Base-by-base conservation (phyloP, 2,888 invertebrate genomes). In the Leptopterna dolabrata region DNA sequence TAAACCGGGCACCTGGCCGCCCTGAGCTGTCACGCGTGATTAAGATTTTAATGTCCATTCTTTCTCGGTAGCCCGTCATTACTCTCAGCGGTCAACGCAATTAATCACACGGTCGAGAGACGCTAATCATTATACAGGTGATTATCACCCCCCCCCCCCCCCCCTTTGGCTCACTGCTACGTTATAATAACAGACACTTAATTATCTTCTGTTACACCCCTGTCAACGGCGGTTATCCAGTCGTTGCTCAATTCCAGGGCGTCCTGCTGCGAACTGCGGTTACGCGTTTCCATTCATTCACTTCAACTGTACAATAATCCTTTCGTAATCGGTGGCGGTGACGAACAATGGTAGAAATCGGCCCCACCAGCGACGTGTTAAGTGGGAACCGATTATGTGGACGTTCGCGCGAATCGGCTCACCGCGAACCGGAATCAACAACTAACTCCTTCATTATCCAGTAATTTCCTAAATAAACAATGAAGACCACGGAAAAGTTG, bases 1-100 rank as follows among this genome's bases (percentile, higher is more conserved):
- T 76, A 76, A 30, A 76, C 36, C 73, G 36, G 73, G 36, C 16
- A 30, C 16, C 73, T 19, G 16, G n/a, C 9, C 30, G 73, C 11
- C 30, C 73, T 2, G 19, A 41, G 36, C 41, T 76, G 73, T 76
- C 73, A 76, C 73, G 73, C 36, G 13, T 76, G 73, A 76, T 76
- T 76, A 76, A 76, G 73, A 76, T 76, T 76, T 76, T 76, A 76
- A 76, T 76, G 73, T 41, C n/a, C 73, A 36, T 36, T 76, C 73
- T 41, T 63, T 41, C 73, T n/a, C 16, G 19, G 73, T 76, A 76
- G 73, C 73, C 36, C 41, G 41, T 76, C 73, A 76, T 76, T 76
- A 76, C 73, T n/a, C 73, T 36, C n/a, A 16, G 29, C 36, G 7
- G 30, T 27, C n/a, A 76, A 41, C 24, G 63, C 24, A 24, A 63